phyloP scores from a whole-genome alignment of 1,140 invertebrate species.

The Aphidius ervi region DNA sequence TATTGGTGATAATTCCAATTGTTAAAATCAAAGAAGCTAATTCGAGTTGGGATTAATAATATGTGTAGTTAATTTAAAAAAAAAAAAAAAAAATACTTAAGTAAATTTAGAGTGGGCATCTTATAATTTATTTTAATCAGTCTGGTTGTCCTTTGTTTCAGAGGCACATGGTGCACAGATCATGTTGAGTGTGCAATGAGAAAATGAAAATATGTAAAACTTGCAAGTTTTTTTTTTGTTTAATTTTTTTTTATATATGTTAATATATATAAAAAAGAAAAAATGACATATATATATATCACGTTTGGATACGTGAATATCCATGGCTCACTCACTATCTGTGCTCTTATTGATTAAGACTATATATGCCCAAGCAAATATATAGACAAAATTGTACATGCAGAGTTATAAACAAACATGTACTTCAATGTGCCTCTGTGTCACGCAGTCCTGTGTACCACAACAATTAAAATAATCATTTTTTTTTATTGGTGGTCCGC shows the following conservation, averaged over 20 bases:
- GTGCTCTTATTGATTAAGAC: slow-evolving; percentile 38
- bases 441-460: slow-evolving; percentile 45
- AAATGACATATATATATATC: not conserved
- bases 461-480: slow-evolving; percentile 22
- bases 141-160: slow-evolving; percentile 68
- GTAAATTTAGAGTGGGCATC: slow-evolving; percentile 43
- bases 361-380: slow-evolving; percentile 37
- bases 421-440: slow-evolving; percentile 51
- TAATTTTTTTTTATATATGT: no score
- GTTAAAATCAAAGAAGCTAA: no score
- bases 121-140: slow-evolving; percentile 56
- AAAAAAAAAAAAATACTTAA: no score
- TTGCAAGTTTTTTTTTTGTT: slow-evolving; percentile 13
- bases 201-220: slow-evolving; percentile 29
- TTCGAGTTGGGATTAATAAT: no score
- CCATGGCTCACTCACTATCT: slow-evolving; percentile 52
- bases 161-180: slow-evolving; percentile 67
- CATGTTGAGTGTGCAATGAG: slow-evolving; percentile 52
- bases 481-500: slow-evolving; percentile 36
- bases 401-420: slow-evolving; percentile 29
- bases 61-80: no score
- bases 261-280: no score
- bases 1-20: no score
- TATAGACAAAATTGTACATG: slow-evolving; percentile 35
- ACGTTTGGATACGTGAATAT: slow-evolving; percentile 19